Evolutionary conservation across 2,113 vertebrate genomes (phyloP).

Genomic region (Protomyctophum bolini): DNA sequence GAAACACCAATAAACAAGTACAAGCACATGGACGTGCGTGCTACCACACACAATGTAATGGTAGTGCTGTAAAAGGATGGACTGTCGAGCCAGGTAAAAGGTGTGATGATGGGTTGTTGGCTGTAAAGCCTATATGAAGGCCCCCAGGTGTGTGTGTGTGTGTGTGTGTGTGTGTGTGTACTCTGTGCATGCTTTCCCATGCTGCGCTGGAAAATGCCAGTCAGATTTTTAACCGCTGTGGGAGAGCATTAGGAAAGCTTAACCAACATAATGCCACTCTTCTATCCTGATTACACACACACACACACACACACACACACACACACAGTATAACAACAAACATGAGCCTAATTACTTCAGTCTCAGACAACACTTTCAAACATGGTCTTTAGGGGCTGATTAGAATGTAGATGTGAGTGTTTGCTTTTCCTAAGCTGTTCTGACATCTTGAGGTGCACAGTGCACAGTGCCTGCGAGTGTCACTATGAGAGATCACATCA

Average conservation of each 20-base stretch:
- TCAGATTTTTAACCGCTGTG: constrained; percentile 51
- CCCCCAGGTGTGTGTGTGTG: constrained; percentile 45
- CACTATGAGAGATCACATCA: constrained; percentile 18
- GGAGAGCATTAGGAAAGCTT: constrained; percentile 40
- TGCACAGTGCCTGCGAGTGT: constrained; percentile 12
- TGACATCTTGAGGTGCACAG: not conserved
- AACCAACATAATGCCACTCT: constrained; percentile 26
- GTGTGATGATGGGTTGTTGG: constrained; percentile 68
- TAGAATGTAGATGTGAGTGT: constrained; percentile 23
- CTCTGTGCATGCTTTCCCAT: constrained; percentile 29
- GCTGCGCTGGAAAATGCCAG: constrained; percentile 51
- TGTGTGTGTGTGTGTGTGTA: constrained; percentile 1
- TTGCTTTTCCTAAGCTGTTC: constrained; percentile 13
- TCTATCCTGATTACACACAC: constrained; percentile 10
- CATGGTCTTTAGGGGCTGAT: not conserved
- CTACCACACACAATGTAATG: constrained; percentile 33
- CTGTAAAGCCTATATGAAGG: constrained; percentile 40
- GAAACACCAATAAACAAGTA: constrained; percentile 25
- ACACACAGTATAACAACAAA: constrained; percentile 4
- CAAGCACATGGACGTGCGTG: constrained; percentile 14
- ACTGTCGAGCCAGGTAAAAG: constrained; percentile 64
- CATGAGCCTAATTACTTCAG: constrained; percentile 1
- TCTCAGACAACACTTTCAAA: not conserved
- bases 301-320: constrained; percentile 4
- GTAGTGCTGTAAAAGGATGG: constrained; percentile 54